phyloP scores from a whole-genome alignment of 2,888 invertebrate genomes.

The Pollenia labialis region DNA sequence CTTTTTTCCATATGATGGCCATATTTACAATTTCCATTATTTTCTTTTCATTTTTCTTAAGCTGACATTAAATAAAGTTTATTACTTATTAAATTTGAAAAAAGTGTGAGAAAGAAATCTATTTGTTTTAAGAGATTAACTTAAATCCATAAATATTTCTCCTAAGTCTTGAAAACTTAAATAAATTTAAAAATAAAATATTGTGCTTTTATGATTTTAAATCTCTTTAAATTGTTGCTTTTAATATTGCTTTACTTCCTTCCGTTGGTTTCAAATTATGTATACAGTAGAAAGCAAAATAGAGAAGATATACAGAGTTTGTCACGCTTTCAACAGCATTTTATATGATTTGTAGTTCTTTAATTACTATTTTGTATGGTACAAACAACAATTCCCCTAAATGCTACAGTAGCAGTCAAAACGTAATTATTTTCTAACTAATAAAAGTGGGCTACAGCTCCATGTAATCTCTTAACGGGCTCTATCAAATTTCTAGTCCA shows the following conservation, averaged over 20 bases:
- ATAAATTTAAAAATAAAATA: background rate
- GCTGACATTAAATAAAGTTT: slow-evolving; percentile 9
- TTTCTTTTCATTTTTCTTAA: slow-evolving; percentile 18
- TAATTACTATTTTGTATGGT: too few relatives aligned
- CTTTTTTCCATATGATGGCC: slow-evolving; percentile 65
- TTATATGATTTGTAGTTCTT: too few relatives aligned
- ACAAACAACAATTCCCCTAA: too few relatives aligned
- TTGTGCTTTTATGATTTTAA: background rate
- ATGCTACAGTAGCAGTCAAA: too few relatives aligned
- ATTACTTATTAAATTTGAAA: slow-evolving; percentile 2
- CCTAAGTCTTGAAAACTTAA: background rate
- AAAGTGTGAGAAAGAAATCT: slow-evolving; percentile 38
- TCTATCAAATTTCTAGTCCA: too few relatives aligned
- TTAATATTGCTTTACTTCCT: background rate
- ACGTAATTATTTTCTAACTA: too few relatives aligned
- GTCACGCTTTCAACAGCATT: too few relatives aligned
- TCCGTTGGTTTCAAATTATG: background rate
- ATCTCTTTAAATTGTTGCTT: background rate
- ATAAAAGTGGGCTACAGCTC: too few relatives aligned
- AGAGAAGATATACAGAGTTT: too few relatives aligned
- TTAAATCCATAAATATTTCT: background rate
- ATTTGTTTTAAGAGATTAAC: background rate
- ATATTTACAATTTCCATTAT: slow-evolving; percentile 58
- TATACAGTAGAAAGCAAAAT: background rate
- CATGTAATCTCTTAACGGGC: too few relatives aligned